A percentile compares a stretch with the other conserved stretches of the same genome.
phyloP scores from a whole-genome alignment of 2,888 invertebrate species.

The Eilema caniola region DNA sequence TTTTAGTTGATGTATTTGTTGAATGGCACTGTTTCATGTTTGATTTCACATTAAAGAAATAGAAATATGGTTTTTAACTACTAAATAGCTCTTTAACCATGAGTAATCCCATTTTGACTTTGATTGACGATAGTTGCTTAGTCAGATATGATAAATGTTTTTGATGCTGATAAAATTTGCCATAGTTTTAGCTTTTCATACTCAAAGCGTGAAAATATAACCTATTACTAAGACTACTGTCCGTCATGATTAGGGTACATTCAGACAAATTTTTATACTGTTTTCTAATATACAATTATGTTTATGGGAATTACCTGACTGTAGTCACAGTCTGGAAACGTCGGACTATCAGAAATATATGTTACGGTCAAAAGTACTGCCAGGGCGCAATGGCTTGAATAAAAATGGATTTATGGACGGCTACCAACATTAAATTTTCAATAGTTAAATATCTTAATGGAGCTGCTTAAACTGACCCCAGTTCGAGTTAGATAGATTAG shows the following conservation, averaged over 20 bases:
- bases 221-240: too few species aligned
- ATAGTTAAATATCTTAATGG: too few species aligned
- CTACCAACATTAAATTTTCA: too few species aligned
- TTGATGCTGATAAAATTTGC: neutral
- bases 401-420: too few species aligned
- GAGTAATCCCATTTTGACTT: too few species aligned
- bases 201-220: neutral
- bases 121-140: neutral
- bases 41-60: neutral
- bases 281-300: neutral
- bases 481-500: neutral
- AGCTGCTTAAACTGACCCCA: too few species aligned
- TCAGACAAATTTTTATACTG: too few species aligned
- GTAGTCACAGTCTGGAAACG: neutral
- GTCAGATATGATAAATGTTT: neutral
- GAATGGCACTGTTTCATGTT: constrained; percentile 9
- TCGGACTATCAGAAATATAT: neutral
- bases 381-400: too few species aligned
- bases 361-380: neutral
- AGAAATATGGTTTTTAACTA: too few species aligned
- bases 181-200: too few species aligned
- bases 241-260: too few species aligned
- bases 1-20: constrained; percentile 8
- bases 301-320: neutral
- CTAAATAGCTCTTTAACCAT: too few species aligned